Conservation (phyloP, 2,797 vertebrate species). For the Takifugu ocellatus region DNA sequence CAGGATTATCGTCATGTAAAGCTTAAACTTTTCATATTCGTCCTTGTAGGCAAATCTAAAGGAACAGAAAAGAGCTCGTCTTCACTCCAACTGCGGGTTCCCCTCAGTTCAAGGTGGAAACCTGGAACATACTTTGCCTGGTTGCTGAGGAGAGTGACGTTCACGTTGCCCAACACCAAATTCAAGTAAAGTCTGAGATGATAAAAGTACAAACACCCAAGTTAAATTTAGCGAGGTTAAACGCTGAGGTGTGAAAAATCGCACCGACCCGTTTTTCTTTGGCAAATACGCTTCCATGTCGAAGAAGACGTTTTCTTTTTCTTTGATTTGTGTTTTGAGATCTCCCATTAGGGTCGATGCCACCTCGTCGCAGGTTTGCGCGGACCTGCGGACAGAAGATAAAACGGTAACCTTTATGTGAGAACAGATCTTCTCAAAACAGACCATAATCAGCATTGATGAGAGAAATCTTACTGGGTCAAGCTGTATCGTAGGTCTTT, state of each 20-base stretch:
- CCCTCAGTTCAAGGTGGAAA: too few species aligned
- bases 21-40: conserved; percentile 98
- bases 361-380: conserved; percentile 67
- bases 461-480: conserved; percentile 70
- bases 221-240: background rate
- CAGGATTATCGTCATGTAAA: conserved; percentile 96
- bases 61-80: background rate
- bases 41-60: conserved; percentile 97
- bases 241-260: background rate
- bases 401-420: background rate
- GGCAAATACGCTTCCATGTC: conserved; percentile 99
- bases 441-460: background rate
- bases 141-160: conserved; percentile 95
- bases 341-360: conserved; percentile 80
- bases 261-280: conserved; percentile 90
- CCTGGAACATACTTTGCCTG: conserved; percentile 88
- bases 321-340: conserved; percentile 87
- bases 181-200: conserved; percentile 88
- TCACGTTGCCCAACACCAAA: conserved; percentile 94
- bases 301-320: conserved; percentile 90
- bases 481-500: conserved; percentile 80
- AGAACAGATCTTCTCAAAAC: background rate
- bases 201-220: background rate
- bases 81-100: too few species aligned
- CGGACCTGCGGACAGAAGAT: conserved; percentile 72